Conservation (phyloP, 2,113 vertebrate species). For the Garra rufa region DNA sequence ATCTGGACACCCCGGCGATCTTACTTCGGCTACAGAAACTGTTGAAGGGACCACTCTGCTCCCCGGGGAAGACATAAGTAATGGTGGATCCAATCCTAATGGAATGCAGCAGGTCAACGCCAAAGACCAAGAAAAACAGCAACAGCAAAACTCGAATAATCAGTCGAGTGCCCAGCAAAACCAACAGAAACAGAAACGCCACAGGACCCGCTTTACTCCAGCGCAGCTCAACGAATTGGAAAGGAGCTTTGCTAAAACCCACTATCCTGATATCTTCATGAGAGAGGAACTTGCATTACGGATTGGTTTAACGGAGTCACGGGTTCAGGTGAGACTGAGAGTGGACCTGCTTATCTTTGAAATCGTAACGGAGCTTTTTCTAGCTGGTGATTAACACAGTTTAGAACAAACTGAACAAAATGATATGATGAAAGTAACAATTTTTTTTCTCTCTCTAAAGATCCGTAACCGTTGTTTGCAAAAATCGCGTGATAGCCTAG, state of each 20-base stretch:
- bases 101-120: conserved; percentile 88
- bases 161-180: conserved; percentile 81
- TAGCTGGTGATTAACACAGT: background rate
- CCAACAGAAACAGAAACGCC: conserved; percentile 96
- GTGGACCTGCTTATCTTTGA: background rate
- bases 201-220: conserved; percentile 97
- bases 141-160: conserved; percentile 74
- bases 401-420: background rate
- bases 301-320: conserved; percentile 96
- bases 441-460: background rate
- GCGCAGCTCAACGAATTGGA: conserved; percentile 98
- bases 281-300: conserved; percentile 94
- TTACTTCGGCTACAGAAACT: conserved; percentile 87
- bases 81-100: conserved; percentile 88
- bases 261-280: conserved; percentile 99
- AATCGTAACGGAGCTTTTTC: background rate
- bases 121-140: conserved; percentile 94
- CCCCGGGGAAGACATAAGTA: conserved; percentile 93
- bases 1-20: conserved; percentile 92
- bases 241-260: conserved; percentile 98
- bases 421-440: background rate
- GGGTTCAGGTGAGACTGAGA: conserved; percentile 87
- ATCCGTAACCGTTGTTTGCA: background rate
- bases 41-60: conserved; percentile 93
- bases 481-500: background rate